These are phyloP conservation scores for Eupelmus urozonus DNA, from an alignment of 2,888 invertebrate species.

Conservation along the genomic window DNA sequence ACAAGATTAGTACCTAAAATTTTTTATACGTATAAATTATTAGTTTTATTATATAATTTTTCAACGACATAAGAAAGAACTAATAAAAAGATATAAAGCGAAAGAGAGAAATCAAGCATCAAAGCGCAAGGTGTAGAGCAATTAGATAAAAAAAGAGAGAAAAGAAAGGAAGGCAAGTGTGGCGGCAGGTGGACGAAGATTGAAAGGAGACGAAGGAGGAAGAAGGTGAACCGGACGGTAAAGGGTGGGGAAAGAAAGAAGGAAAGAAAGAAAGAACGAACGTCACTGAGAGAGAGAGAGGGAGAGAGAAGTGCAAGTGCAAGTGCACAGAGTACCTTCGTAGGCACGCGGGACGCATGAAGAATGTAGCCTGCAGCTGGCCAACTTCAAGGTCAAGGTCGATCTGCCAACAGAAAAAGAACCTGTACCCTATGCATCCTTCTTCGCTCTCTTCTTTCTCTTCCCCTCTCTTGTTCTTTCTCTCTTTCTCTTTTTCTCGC, in stretches of 20 bases:
- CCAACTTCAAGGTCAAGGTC: constrained; percentile 58
- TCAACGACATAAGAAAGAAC: too few relatives aligned
- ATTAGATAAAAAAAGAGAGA: background rate
- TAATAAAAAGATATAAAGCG: background rate
- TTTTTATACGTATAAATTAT: too few relatives aligned
- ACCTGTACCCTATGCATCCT: constrained; percentile 33
- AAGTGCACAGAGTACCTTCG: constrained; percentile 11
- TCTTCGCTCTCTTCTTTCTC: background rate
- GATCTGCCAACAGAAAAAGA: constrained; percentile 5
- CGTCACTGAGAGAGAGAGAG: too few relatives aligned
- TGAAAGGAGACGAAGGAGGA: constrained; percentile 17
- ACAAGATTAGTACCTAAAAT: too few relatives aligned
- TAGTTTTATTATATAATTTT: too few relatives aligned
- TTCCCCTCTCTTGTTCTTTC: constrained; percentile 6
- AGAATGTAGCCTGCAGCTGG: constrained; percentile 50
- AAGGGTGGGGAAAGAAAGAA: constrained; percentile 19
- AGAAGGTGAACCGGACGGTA: constrained; percentile 24
- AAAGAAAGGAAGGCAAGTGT: constrained; percentile 4
- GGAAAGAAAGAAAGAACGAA: constrained; percentile 13
- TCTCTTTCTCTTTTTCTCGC: background rate
- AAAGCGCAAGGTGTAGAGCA: background rate
- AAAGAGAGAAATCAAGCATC: background rate
- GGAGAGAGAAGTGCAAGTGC: constrained; percentile 23
- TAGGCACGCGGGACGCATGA: constrained; percentile 35
- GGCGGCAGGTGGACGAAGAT: constrained; percentile 21